phyloP scores from a whole-genome alignment of 2,888 invertebrate species.

The Mythimna impura region DNA sequence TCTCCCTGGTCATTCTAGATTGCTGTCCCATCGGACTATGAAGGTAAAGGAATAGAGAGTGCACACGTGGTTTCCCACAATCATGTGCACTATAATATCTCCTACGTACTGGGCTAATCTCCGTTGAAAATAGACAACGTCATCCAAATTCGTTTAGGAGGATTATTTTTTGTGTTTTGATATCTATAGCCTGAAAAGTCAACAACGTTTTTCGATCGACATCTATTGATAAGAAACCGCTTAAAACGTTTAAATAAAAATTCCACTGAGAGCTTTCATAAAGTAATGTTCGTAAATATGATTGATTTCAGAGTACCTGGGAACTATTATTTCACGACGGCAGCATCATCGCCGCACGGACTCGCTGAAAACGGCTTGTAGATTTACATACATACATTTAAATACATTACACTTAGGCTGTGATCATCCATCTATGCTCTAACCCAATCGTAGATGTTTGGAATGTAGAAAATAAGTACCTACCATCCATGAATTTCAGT shows the following conservation, averaged over 20 bases:
- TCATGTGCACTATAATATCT: no score
- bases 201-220: no score
- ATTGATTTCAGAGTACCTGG: slow-evolving; percentile 76
- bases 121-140: no score
- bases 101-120: no score
- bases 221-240: no score
- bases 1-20: no score
- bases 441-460: slow-evolving; percentile 17
- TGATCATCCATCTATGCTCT: slow-evolving; percentile 50
- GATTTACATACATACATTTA: slow-evolving; percentile 37
- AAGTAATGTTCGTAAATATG: slow-evolving; percentile 30
- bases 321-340: slow-evolving; percentile 81
- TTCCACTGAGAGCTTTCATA: background rate
- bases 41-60: no score
- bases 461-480: slow-evolving; percentile 11
- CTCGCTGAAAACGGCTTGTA: slow-evolving; percentile 78
- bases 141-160: no score
- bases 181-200: no score
- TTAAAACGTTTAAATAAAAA: background rate
- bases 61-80: no score
- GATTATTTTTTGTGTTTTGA: no score
- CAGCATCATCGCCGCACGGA: slow-evolving; percentile 77
- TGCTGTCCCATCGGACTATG: no score
- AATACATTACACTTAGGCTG: slow-evolving; percentile 49
- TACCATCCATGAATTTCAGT: background rate